These are phyloP conservation scores for Acrobasis repandana DNA, from an alignment of 2,888 invertebrate genomes.

Conservation along the genomic window DNA sequence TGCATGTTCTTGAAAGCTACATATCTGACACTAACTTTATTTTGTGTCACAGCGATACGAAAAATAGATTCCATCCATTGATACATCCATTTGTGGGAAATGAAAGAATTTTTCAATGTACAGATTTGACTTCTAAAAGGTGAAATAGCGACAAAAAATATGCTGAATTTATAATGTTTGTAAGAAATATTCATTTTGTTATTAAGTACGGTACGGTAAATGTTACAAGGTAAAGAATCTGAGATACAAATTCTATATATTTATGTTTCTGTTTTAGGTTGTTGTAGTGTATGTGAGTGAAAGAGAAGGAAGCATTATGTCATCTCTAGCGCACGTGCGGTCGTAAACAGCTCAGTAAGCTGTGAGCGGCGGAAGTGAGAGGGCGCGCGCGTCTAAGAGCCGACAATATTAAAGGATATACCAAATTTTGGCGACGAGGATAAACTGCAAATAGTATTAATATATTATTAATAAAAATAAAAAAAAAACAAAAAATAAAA, in stretches of 20 bases:
- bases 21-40: background rate
- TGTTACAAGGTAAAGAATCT: background rate
- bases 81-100: constrained; percentile 14
- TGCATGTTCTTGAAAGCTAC: background rate
- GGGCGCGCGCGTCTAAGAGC: too few relatives aligned
- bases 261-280: too few relatives aligned
- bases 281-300: too few relatives aligned
- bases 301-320: too few relatives aligned
- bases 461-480: too few relatives aligned
- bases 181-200: background rate
- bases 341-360: too few relatives aligned
- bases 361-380: too few relatives aligned
- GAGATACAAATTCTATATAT: background rate
- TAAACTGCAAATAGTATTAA: too few relatives aligned
- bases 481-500: too few relatives aligned
- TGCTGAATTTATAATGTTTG: background rate
- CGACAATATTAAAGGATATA: too few relatives aligned
- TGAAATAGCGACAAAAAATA: background rate
- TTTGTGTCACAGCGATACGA: constrained; percentile 22
- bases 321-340: too few relatives aligned
- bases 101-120: constrained; percentile 12
- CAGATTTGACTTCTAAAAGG: constrained; percentile 12
- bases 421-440: too few relatives aligned
- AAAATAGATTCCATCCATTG: constrained; percentile 13
- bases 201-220: background rate